These are phyloP conservation scores for Muricea muricata DNA, from an alignment of 92 coral and sea anemone genomes.

Conservation along the genomic window DNA sequence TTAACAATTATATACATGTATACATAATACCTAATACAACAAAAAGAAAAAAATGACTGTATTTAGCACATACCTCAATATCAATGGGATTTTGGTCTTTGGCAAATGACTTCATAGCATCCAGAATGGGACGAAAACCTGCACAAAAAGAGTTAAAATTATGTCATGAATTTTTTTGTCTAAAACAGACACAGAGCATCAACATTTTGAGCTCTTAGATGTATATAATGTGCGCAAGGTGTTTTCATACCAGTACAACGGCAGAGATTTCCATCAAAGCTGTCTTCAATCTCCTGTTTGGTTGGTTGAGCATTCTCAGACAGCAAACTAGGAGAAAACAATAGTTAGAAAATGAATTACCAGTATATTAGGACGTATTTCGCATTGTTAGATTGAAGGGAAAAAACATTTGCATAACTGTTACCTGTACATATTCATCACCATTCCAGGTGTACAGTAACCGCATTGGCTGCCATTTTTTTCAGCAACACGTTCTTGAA, in stretches of 20 bases:
- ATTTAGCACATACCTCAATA: slow-evolving; percentile 83
- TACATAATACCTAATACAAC: too few species aligned
- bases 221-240: too few species aligned
- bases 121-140: slow-evolving; percentile 82
- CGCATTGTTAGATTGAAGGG: too few species aligned
- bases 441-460: slow-evolving; percentile 83
- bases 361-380: too few species aligned
- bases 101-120: slow-evolving; percentile 84
- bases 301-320: slow-evolving; percentile 70
- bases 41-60: too few species aligned
- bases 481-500: slow-evolving; percentile 76
- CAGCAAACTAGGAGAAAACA: slow-evolving; percentile 54
- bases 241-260: slow-evolving; percentile 88
- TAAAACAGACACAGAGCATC: too few species aligned
- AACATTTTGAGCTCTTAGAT: too few species aligned
- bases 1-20: neutral
- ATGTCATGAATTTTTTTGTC: too few species aligned
- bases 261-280: slow-evolving; percentile 79
- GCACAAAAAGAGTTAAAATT: neutral
- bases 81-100: slow-evolving; percentile 73
- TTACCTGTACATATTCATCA: slow-evolving; percentile 83
- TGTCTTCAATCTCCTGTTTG: slow-evolving; percentile 70
- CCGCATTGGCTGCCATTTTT: slow-evolving; percentile 86
- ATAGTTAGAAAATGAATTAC: neutral
- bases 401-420: neutral